Percentiles rank a stretch among this genome's conserved stretches.
These are phyloP conservation scores for Sarcophaga peregrina DNA, from an alignment of 1,140 invertebrate species.

Conservation along the genomic window DNA sequence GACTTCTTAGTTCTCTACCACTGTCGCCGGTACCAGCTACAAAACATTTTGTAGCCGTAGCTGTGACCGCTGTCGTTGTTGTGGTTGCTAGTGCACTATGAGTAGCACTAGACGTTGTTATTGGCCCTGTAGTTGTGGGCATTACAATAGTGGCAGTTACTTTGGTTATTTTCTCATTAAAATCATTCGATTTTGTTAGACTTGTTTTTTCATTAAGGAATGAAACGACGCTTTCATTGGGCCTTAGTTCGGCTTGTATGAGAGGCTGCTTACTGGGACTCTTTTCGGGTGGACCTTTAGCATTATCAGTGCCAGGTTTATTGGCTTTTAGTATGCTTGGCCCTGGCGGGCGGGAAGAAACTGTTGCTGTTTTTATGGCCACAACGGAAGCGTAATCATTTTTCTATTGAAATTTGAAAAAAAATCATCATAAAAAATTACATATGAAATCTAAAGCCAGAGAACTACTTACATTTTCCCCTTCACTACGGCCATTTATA, in stretches of 20 bases:
- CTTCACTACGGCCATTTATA: conserved; percentile 19
- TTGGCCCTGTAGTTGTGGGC: conserved; percentile 33
- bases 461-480: conserved; percentile 43
- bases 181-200: neutral
- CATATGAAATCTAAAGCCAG: too few relatives aligned
- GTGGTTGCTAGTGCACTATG: neutral
- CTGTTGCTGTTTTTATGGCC: conserved; percentile 34
- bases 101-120: conserved; percentile 31
- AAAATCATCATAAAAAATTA: too few relatives aligned
- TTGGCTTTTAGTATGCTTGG: conserved; percentile 68
- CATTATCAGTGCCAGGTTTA: conserved; percentile 37
- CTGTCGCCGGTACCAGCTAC: conserved; percentile 58
- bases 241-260: conserved; percentile 46
- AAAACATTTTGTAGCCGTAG: conserved; percentile 53
- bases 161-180: conserved; percentile 44
- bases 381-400: conserved; percentile 25
- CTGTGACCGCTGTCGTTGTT: conserved; percentile 22
- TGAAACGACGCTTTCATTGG: conserved; percentile 47
- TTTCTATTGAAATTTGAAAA: conserved; percentile 27
- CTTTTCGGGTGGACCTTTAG: conserved; percentile 43
- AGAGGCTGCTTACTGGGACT: conserved; percentile 60
- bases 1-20: conserved; percentile 54
- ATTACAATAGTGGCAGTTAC: conserved; percentile 45
- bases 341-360: conserved; percentile 58
- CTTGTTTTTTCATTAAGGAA: conserved; percentile 44